A percentile compares a stretch with the other conserved stretches of the same genome.
Conservation (phyloP, 2,888 invertebrate species). For the Selenia dentaria region DNA sequence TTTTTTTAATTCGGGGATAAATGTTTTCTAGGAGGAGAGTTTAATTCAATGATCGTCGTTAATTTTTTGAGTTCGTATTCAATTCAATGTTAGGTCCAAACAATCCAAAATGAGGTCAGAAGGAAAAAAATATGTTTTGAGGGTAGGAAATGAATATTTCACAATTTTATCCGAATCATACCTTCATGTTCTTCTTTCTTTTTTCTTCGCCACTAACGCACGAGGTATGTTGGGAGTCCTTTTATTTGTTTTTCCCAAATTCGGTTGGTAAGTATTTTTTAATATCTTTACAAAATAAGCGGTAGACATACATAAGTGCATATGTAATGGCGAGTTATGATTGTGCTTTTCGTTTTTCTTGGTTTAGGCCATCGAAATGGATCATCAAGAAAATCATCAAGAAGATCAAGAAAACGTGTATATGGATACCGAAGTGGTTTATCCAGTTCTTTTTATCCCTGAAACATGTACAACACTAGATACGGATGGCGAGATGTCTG, state of each 20-base stretch:
- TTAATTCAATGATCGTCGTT: too few species aligned
- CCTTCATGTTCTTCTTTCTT: slow-evolving; percentile 47
- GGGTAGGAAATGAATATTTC: slow-evolving; percentile 45
- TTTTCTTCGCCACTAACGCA: slow-evolving; percentile 47
- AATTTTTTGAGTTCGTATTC: too few species aligned
- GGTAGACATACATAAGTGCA: too few species aligned
- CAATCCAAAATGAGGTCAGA: slow-evolving; percentile 1
- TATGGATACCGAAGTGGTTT: slow-evolving; percentile 45
- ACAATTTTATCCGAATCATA: slow-evolving; percentile 37
- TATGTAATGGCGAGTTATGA: too few species aligned
- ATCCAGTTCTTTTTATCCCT: slow-evolving; percentile 65
- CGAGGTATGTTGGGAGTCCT: slow-evolving; percentile 64
- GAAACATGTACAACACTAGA: slow-evolving; percentile 62
- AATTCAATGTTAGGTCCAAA: too few species aligned
- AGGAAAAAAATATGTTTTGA: slow-evolving; percentile 29
- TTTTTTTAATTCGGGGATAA: too few species aligned
- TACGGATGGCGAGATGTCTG: slow-evolving; percentile 54
- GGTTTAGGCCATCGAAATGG: slow-evolving; percentile 50
- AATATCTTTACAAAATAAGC: too few species aligned
- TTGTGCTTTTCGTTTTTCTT: slow-evolving; percentile 32
- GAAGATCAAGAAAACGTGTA: slow-evolving; percentile 35
- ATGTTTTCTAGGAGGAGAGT: too few species aligned
- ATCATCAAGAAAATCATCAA: too few species aligned
- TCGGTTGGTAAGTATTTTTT: too few species aligned
- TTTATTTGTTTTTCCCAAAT: slow-evolving; percentile 30